These are phyloP conservation scores for Acrobasis consociella DNA, from an alignment of 2,888 invertebrate species.

Conservation along the genomic window DNA sequence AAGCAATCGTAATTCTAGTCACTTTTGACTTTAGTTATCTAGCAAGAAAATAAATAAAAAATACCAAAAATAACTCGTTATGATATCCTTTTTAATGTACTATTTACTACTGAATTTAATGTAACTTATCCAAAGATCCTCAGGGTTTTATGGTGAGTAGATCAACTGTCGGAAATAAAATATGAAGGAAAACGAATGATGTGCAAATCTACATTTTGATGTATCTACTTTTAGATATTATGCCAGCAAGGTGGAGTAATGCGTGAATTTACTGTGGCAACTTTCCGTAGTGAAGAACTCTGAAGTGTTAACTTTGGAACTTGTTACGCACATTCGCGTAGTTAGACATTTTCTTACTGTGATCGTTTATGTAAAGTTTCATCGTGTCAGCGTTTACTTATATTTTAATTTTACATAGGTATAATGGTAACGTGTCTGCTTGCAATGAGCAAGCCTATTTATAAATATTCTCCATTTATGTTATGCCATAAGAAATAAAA, in stretches of 20 bases:
- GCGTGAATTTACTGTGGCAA: conserved; percentile 22
- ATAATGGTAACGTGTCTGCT: conserved; percentile 9
- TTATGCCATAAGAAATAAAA: too few relatives aligned
- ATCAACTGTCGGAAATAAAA: conserved; percentile 34
- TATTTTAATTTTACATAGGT: conserved; percentile 23
- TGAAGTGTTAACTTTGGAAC: conserved; percentile 55
- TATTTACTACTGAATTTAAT: conserved; percentile 21
- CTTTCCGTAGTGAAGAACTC: conserved; percentile 12
- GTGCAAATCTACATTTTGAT: conserved; percentile 12
- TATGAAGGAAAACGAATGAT: conserved; percentile 10
- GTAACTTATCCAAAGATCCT: conserved; percentile 29
- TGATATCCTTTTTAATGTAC: conserved; percentile 22
- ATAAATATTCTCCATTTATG: conserved; percentile 8
- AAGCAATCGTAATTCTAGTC: conserved; percentile 37
- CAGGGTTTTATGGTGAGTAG: conserved; percentile 50
- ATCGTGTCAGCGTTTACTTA: conserved; percentile 40
- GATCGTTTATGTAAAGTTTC: conserved; percentile 68
- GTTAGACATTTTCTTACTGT: conserved; percentile 77
- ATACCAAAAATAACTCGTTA: conserved; percentile 21
- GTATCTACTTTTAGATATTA: conserved; percentile 9
- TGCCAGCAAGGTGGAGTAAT: conserved; percentile 9
- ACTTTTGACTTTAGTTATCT: conserved; percentile 35
- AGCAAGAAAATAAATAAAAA: conserved; percentile 26
- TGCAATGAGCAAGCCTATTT: conserved; percentile 8
- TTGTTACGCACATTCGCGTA: conserved; percentile 79